Conservation (phyloP, 2,113 vertebrate genomes). For the Brachypodius melanocephalos region DNA sequence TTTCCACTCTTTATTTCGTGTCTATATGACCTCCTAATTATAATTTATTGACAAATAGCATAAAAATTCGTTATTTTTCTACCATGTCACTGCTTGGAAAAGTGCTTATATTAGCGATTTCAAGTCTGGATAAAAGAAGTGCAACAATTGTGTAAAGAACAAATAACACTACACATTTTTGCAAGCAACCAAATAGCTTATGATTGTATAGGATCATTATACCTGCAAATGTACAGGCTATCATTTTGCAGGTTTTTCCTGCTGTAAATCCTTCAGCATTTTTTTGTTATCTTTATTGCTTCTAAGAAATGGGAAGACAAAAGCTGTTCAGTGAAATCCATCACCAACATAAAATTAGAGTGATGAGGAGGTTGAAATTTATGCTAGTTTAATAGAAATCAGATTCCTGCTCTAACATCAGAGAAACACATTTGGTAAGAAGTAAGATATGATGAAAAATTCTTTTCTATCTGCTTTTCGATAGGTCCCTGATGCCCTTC, state of each 20-base stretch:
- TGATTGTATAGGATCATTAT: not conserved
- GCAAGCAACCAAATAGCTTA: not conserved
- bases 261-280: not conserved
- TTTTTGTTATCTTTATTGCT: not conserved
- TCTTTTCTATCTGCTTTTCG: not conserved
- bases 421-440: not conserved
- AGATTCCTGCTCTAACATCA: not conserved
- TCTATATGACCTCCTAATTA: not conserved
- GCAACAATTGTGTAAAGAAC: not conserved
- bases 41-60: not conserved
- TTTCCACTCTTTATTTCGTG: not conserved
- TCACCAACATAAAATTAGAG: conserved; percentile 15
- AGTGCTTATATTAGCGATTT: not conserved
- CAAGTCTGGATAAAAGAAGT: not conserved
- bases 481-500: not conserved
- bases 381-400: conserved; percentile 9
- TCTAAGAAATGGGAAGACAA: not conserved
- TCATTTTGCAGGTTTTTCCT: not conserved
- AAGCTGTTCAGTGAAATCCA: not conserved
- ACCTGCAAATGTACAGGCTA: not conserved
- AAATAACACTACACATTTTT: not conserved
- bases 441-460: not conserved
- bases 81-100: not conserved
- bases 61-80: not conserved
- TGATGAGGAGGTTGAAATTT: not conserved